Percentiles rank a stretch among this genome's conserved stretches.
Evolutionary conservation across 2,888 invertebrate genomes (phyloP).

Genomic region (Agrenia bidenticulata): DNA sequence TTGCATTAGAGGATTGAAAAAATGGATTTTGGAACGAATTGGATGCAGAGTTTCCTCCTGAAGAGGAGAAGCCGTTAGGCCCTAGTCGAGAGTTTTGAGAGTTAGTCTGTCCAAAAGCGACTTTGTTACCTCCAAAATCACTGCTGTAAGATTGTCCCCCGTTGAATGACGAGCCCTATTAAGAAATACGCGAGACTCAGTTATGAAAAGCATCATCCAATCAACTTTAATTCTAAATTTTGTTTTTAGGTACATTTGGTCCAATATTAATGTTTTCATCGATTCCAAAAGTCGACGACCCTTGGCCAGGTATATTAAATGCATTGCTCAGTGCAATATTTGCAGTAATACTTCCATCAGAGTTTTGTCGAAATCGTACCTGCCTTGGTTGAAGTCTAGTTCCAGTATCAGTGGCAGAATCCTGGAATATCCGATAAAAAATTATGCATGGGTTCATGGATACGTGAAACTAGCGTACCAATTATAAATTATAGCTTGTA

Average conservation of each 20-base stretch:
- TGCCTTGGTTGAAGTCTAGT: too few relatives aligned
- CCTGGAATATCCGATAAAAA: too few relatives aligned
- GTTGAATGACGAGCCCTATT: conserved; percentile 26
- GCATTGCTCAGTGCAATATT: conserved; percentile 25
- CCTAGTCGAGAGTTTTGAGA: conserved; percentile 23
- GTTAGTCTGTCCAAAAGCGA: conserved; percentile 27
- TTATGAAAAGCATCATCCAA: not conserved
- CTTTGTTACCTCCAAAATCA: conserved; percentile 27
- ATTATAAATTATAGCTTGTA: too few relatives aligned
- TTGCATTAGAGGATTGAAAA: conserved; percentile 27
- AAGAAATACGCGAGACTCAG: not conserved
- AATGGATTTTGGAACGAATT: conserved; percentile 30
- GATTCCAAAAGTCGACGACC: conserved; percentile 17
- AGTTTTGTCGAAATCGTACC: conserved; percentile 2
- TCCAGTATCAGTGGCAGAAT: too few relatives aligned
- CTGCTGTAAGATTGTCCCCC: conserved; percentile 20
- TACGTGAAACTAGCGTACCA: too few relatives aligned
- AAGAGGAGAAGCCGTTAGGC: conserved; percentile 13
- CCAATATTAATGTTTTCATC: conserved; percentile 31
- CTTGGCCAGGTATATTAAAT: conserved; percentile 15
- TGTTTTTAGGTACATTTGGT: conserved; percentile 23
- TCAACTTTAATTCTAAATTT: too few relatives aligned
- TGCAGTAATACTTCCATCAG: conserved; percentile 33
- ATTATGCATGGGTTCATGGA: too few relatives aligned
- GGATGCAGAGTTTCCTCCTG: conserved; percentile 24